Base-by-base conservation (phyloP, 2,888 invertebrate species). In the Alloplasta piceator region DNA sequence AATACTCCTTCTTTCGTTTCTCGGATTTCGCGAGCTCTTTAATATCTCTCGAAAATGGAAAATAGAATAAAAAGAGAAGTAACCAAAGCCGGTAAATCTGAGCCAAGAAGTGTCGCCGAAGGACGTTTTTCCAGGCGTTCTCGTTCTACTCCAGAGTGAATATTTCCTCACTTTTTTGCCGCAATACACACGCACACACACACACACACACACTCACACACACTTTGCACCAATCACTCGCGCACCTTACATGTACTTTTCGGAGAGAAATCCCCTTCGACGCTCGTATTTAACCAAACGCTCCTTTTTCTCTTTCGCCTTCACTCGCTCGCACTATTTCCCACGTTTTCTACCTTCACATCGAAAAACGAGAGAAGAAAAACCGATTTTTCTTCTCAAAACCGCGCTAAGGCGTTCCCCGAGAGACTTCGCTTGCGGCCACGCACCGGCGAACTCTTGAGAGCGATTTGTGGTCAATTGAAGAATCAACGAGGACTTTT, bases 21-120 rank as follows among this genome's bases (percentile, higher is more conserved):
- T 67, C 3, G 77, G 61, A 82, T 71, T 43, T n/a, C n/a, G 67
- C 12, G 63, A 76, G 58, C 72, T 74, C 68, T 56, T 63, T 4
- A 36, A 68, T 48, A 52, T 66, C 55, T 50, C 61, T 36, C 36
- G 48, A 60, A 52, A 50, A 26, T 9, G 10, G n/a, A 6, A 12
- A 67, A 38, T 2, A 9, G n/a, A 14, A 73, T 52, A 58, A 68
- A 36, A 4, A 36, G 36, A 66, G 14, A 2, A 5, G 7, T 64
- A 10, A n/a, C 43, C 6, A 48, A 36, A 26, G 1, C 26, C 26
- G 26, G 26, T 26, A 3, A 55, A 14, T 60, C 56, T 61, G 46
- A 36, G 64, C 6, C 39, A 39, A 41, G 12, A n/a, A 39, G 9
- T 6, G 16, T 48, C 16, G 36, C 7, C 12, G 26, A 41, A 14